These are phyloP conservation scores for Sphyrna mokarran DNA, from an alignment of 2,113 vertebrate genomes.

Conservation along the genomic window DNA sequence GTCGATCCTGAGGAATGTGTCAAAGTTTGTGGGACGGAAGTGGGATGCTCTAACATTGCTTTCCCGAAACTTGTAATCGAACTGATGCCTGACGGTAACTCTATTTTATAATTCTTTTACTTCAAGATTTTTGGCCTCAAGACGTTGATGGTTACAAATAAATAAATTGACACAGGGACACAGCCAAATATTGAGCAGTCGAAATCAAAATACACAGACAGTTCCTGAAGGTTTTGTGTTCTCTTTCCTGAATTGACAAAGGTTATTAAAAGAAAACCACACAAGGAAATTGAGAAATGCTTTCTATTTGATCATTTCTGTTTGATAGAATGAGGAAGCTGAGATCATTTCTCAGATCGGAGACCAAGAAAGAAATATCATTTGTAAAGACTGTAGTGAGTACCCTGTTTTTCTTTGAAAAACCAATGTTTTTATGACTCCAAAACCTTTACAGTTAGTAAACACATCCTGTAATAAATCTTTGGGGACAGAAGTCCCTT, in stretches of 20 bases:
- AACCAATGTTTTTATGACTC: neutral
- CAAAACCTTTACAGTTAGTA: neutral
- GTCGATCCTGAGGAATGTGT: constrained; percentile 78
- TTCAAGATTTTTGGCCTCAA: neutral
- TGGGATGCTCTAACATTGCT: constrained; percentile 85
- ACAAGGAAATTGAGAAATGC: neutral
- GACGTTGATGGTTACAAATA: neutral
- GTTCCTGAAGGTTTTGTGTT: neutral
- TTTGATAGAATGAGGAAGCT: neutral
- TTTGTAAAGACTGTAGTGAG: neutral
- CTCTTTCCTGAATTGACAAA: neutral
- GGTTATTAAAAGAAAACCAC: neutral
- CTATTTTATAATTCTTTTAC: neutral
- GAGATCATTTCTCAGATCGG: neutral
- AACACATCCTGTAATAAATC: too few relatives aligned
- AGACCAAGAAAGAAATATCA: neutral
- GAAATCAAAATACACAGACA: neutral
- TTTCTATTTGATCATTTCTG: neutral
- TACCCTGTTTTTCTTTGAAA: neutral
- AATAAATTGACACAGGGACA: neutral
- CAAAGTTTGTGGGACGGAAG: constrained; percentile 64
- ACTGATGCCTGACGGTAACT: constrained; percentile 77
- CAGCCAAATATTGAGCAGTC: neutral
- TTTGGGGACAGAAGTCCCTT: too few relatives aligned
- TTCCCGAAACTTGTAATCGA: constrained; percentile 82